Base-by-base conservation (phyloP, 1,140 invertebrate genomes). In the Goniozus legneri region DNA sequence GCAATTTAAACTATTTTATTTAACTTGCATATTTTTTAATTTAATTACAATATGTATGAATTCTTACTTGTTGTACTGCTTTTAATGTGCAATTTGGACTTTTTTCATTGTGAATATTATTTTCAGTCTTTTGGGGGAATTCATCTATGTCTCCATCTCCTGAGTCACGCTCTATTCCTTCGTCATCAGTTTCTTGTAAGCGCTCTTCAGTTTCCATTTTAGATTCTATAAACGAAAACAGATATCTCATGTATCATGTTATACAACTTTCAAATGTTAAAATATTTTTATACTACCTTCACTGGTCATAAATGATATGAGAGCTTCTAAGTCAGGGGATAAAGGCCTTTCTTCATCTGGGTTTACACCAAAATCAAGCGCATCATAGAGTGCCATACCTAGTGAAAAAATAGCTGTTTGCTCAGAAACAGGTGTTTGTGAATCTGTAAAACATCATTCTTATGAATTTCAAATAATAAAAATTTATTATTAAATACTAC, bases 121-220 rank as follows among this genome's bases (percentile, higher is more conserved):
- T 39, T 8, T 38, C 51, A 30, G 38, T 40, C 43, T 54, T 65
- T 18, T 59, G 56, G 12, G 38, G 50, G 10, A 56, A 50, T 42
- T 77, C 70, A 31, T 80, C 76, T 13, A 76, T 77, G 53, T 87
- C 85, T 44, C 81, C 78, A 21, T 91, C 88, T 41, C 87, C 87
- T 1, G 89, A 88, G 73, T 93, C 91, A 52, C 89, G 77, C 73
- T 93, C 91, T 58, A 94, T 93, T 33, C 91, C 91, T 74, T 94
- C 91, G 69, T 94, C 91, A 56, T 92, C 90, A 0, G 86, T 88
- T 75, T 91, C 89, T 40, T 80, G 80, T 34, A 75, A 67, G 46
- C 54, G 60, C 60, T 69, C 63, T 49, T 76, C 64, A 32, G 47
- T 41, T 54, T 64, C 60, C 10, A 37, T 31, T 38, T 52, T 54